Evolutionary conservation across 1,140 invertebrate species (phyloP).

Genomic region (Sogatella furcifera): DNA sequence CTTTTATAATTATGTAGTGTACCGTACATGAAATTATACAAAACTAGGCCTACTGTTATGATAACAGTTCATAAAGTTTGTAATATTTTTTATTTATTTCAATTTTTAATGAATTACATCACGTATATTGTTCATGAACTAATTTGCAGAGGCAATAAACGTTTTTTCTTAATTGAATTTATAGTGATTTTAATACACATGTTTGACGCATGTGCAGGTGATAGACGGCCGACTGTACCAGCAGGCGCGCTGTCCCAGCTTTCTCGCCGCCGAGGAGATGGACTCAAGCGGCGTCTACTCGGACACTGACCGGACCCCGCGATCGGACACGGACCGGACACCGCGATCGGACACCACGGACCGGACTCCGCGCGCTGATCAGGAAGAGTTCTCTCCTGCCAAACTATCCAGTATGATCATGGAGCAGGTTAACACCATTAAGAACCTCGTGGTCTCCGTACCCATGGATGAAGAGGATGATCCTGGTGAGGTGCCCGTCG

Average conservation of each 20-base stretch:
- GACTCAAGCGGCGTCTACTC: constrained; percentile 78
- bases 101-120: no score
- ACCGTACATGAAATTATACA: no score
- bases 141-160: no score
- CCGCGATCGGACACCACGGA: constrained; percentile 62
- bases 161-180: no score
- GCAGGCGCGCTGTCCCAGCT: constrained; percentile 35
- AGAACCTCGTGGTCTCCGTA: constrained; percentile 13
- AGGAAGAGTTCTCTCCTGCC: constrained; percentile 23
- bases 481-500: constrained; percentile 24
- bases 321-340: constrained; percentile 45
- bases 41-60: no score
- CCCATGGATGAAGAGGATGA: constrained; percentile 26
- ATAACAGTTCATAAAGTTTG: no score
- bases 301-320: constrained; percentile 55
- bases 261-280: constrained; percentile 54
- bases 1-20: no score
- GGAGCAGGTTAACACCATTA: constrained; percentile 28
- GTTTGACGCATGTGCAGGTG: constrained; percentile 46
- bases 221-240: constrained; percentile 70
- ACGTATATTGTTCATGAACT: no score
- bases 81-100: no score
- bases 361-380: constrained; percentile 30
- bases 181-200: no score
- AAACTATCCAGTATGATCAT: constrained; percentile 16